A percentile compares a stretch with the other conserved stretches of the same genome.
These are phyloP conservation scores for Colinus virginianus DNA, from an alignment of 2,113 vertebrate species.

Conservation along the genomic window DNA sequence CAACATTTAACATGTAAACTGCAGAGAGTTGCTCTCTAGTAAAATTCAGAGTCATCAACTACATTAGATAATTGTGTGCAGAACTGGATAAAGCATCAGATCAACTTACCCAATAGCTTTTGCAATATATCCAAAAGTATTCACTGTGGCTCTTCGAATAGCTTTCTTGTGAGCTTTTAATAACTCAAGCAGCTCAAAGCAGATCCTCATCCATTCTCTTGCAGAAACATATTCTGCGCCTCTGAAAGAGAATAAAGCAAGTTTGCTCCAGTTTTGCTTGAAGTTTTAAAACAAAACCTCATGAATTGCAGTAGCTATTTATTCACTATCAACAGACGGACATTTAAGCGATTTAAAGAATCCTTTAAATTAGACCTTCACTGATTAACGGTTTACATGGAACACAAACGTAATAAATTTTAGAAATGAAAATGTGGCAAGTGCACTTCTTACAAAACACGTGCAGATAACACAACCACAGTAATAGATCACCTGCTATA, in stretches of 20 bases:
- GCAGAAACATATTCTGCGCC: slow-evolving; percentile 99
- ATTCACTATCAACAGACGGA: not conserved
- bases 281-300: not conserved
- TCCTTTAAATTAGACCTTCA: not conserved
- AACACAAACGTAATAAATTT: not conserved
- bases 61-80: not conserved
- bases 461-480: not conserved
- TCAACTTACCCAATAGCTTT: slow-evolving; percentile 95
- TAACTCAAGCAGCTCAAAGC: slow-evolving; percentile 96
- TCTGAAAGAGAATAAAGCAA: slow-evolving; percentile 73
- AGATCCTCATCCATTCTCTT: slow-evolving; percentile 99
- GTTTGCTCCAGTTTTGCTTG: not conserved
- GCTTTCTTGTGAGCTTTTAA: slow-evolving; percentile 99
- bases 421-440: not conserved
- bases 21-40: not conserved
- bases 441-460: not conserved
- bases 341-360: not conserved
- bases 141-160: slow-evolving; percentile 97
- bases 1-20: not conserved
- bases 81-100: not conserved
- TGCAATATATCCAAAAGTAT: slow-evolving; percentile 98
- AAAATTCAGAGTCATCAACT: not conserved
- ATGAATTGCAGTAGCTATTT: not conserved
- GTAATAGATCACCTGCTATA: fast-evolving
- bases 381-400: not conserved